Conservation (phyloP, 2,113 vertebrate genomes). For the Vidua macroura region DNA sequence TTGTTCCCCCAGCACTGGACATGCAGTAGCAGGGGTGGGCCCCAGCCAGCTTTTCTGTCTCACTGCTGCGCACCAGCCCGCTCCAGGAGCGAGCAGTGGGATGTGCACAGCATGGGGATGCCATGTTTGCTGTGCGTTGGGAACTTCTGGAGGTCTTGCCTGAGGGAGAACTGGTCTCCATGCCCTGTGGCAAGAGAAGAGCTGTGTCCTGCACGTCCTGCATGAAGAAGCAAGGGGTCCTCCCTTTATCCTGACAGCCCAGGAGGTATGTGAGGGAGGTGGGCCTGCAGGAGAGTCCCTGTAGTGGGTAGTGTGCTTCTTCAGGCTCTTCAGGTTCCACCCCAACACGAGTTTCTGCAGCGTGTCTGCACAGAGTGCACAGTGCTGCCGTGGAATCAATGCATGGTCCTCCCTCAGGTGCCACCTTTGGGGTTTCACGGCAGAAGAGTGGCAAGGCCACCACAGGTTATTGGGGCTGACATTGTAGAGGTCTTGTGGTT, state of each 20-base stretch:
- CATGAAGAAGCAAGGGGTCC: not conserved
- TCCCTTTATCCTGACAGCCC: not conserved
- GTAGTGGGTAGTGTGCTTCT: not conserved
- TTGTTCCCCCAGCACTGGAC: not conserved
- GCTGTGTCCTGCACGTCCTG: not conserved
- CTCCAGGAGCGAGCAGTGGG: not conserved
- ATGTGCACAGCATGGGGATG: not conserved
- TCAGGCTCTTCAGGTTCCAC: not conserved
- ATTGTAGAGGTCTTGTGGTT: not conserved
- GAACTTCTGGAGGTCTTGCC: not conserved
- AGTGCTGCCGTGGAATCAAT: fast-evolving
- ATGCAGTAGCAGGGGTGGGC: fast-evolving
- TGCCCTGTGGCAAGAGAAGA: not conserved
- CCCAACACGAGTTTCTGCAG: fast-evolving
- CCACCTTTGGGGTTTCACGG: fast-evolving
- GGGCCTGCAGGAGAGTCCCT: not conserved
- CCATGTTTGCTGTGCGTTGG: not conserved
- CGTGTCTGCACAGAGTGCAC: fast-evolving
- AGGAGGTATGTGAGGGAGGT: not conserved
- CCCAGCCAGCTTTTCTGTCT: not conserved
- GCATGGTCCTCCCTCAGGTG: not conserved
- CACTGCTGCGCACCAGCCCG: not conserved
- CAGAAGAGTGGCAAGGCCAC: not conserved
- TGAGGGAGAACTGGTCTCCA: not conserved
- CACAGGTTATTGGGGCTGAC: not conserved